These are phyloP conservation scores for Micromys minutus DNA, from an alignment of 2,113 vertebrate genomes.

Conservation along the genomic window DNA sequence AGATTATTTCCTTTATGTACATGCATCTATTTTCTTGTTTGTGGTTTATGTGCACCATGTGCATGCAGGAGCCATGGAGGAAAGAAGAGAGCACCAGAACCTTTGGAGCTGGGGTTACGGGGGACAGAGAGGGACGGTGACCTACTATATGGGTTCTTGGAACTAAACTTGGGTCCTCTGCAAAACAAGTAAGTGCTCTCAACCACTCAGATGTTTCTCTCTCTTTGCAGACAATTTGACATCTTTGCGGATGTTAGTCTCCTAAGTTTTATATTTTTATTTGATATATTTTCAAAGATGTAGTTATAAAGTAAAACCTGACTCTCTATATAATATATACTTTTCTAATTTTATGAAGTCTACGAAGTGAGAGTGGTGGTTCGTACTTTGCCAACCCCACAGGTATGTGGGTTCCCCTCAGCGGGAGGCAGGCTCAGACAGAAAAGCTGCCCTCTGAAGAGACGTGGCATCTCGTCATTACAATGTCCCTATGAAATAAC, in stretches of 20 bases:
- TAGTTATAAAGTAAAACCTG: neutral
- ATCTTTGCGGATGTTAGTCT: neutral
- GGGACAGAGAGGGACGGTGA: neutral
- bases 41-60: neutral
- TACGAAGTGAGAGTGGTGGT: neutral
- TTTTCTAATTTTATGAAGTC: neutral
- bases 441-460: neutral
- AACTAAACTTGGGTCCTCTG: neutral
- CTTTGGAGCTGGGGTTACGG: neutral
- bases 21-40: neutral
- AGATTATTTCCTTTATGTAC: neutral
- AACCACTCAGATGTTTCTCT: neutral
- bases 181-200: neutral
- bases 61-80: neutral
- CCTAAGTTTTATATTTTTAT: neutral
- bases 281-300: neutral
- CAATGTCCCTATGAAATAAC: neutral
- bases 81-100: neutral
- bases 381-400: neutral
- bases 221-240: neutral
- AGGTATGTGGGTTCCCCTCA: neutral
- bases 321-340: neutral
- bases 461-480: neutral
- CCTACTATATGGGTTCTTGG: neutral
- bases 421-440: neutral